These are phyloP conservation scores for Drosophila neocordata DNA, from an alignment of 1,140 invertebrate genomes.

Conservation along the genomic window DNA sequence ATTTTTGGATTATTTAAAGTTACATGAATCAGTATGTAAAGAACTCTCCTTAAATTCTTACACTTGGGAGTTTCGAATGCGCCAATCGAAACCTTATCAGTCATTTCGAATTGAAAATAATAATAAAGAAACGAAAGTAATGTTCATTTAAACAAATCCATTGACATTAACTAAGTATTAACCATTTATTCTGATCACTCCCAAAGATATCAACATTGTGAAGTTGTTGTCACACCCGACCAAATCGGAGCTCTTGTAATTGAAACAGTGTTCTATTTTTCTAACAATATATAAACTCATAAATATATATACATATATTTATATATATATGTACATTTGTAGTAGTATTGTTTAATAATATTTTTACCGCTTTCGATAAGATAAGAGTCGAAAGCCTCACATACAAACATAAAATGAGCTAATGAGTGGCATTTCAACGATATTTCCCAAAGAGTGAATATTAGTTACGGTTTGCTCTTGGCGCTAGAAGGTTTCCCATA, in stretches of 20 bases:
- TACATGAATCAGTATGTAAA: too few relatives aligned
- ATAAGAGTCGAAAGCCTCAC: conserved; percentile 29
- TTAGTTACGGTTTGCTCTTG: conserved; percentile 62
- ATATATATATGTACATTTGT: background rate
- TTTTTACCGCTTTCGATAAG: conserved; percentile 40
- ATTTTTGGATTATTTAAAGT: too few relatives aligned
- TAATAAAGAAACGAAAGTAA: too few relatives aligned
- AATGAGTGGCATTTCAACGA: conserved; percentile 33
- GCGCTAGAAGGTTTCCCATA: conserved; percentile 43
- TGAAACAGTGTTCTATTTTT: conserved; percentile 7
- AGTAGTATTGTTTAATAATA: conserved; percentile 15
- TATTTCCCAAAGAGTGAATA: conserved; percentile 35
- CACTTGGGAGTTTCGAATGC: too few relatives aligned
- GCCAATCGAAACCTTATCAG: background rate
- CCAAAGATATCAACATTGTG: background rate
- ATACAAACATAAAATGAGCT: background rate
- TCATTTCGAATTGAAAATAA: background rate
- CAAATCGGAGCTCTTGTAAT: background rate
- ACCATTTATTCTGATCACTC: background rate
- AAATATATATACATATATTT: background rate
- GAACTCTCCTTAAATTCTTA: too few relatives aligned
- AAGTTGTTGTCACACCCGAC: background rate
- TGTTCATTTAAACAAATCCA: background rate
- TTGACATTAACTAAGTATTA: background rate
- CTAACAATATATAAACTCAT: background rate